A percentile compares a stretch with the other conserved stretches of the same genome.
Conservation (phyloP, 2,797 vertebrate species). For the Numenius phaeopus region DNA sequence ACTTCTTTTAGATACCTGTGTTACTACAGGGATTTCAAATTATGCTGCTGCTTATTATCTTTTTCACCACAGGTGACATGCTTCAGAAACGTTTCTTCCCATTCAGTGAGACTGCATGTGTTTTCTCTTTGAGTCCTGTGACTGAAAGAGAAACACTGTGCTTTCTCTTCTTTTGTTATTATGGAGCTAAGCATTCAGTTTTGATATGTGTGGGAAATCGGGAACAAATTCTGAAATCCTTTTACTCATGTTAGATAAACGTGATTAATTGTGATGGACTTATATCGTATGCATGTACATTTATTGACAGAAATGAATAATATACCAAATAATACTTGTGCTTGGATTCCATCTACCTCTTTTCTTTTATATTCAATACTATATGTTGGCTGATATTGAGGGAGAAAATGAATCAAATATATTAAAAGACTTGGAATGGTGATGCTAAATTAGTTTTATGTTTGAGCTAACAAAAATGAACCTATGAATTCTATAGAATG, state of each 20-base stretch:
- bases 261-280: background rate
- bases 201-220: background rate
- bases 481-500: background rate
- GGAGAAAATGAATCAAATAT: background rate
- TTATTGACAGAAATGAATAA: background rate
- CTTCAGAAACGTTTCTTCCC: background rate
- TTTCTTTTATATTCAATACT: background rate
- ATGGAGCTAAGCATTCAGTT: background rate
- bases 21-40: background rate
- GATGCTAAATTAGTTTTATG: background rate
- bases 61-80: background rate
- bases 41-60: background rate
- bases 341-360: background rate
- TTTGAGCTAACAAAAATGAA: background rate
- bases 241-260: background rate
- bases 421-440: background rate
- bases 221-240: background rate
- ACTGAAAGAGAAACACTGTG: background rate
- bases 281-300: background rate
- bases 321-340: background rate
- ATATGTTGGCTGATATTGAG: background rate
- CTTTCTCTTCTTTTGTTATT: background rate
- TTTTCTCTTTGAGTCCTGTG: background rate
- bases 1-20: conserved; percentile 23
- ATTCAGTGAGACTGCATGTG: background rate